phyloP scores from a whole-genome alignment of 2,888 invertebrate genomes.

The Schizotus pectinicornis region DNA sequence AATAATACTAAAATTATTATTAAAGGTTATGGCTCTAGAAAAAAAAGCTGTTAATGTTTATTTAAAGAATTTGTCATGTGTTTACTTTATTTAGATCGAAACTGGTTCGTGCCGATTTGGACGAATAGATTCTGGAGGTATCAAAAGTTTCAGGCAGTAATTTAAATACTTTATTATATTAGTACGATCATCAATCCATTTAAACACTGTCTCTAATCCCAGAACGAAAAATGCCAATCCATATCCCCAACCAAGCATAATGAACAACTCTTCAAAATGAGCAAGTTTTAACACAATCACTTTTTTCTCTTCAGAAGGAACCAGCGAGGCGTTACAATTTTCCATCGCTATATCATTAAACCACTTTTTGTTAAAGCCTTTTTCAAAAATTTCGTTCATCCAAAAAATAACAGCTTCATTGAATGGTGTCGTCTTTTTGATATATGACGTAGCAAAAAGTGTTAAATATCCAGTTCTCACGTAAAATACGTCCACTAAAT shows the following conservation, averaged over 20 bases:
- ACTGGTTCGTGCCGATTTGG: too few species aligned
- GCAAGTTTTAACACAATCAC: constrained; percentile 17
- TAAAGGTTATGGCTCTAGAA: too few species aligned
- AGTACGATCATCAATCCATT: constrained; percentile 8
- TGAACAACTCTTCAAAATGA: constrained; percentile 35
- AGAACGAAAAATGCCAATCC: constrained; percentile 16
- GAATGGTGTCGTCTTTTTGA: constrained; percentile 29
- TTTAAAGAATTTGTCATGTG: too few species aligned
- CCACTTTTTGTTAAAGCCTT: constrained; percentile 39
- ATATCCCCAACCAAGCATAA: constrained; percentile 28
- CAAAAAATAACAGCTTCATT: constrained; percentile 33
- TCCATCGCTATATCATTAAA: constrained; percentile 28
- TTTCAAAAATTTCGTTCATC: constrained; percentile 35
- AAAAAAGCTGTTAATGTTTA: too few species aligned
- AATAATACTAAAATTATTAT: too few species aligned
- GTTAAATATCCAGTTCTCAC: background rate
- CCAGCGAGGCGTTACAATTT: constrained; percentile 11
- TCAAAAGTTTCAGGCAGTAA: background rate
- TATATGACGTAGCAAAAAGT: constrained; percentile 30
- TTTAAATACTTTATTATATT: background rate
- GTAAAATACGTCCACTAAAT: background rate
- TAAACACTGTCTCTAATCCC: constrained; percentile 22
- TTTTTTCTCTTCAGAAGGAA: background rate
- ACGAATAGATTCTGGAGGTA: background rate
- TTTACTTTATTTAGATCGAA: too few species aligned